A percentile compares a stretch with the other conserved stretches of the same genome.
phyloP scores from a whole-genome alignment of 2,888 invertebrate species.

The Phaonia tiefii region DNA sequence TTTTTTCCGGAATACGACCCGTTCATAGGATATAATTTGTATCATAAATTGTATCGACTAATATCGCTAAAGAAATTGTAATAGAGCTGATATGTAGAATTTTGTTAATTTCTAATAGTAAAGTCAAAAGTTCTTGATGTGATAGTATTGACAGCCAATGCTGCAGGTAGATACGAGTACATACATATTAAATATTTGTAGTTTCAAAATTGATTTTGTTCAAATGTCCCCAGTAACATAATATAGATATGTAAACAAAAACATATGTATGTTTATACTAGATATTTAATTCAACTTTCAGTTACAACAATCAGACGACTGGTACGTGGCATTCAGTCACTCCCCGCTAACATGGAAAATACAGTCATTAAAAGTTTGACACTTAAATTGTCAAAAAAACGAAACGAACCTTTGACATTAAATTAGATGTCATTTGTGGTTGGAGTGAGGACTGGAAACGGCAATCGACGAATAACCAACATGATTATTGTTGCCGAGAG shows the following conservation, averaged over 20 bases:
- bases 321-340: neutral
- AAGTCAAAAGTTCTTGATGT: too few relatives aligned
- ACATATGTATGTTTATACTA: neutral
- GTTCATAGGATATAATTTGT: too few relatives aligned
- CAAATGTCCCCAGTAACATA: neutral
- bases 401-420: constrained; percentile 59
- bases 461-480: constrained; percentile 5
- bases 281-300: too few relatives aligned
- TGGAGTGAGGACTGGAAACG: neutral
- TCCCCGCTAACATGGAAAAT: constrained; percentile 39
- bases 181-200: constrained; percentile 2
- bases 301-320: too few relatives aligned
- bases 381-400: constrained; percentile 62
- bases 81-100: too few relatives aligned
- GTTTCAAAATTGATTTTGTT: neutral
- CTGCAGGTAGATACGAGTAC: too few relatives aligned
- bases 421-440: constrained; percentile 59
- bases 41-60: too few relatives aligned
- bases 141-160: too few relatives aligned
- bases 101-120: too few relatives aligned
- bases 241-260: neutral
- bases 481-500: constrained; percentile 23
- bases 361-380: constrained; percentile 60
- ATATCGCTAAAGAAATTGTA: too few relatives aligned
- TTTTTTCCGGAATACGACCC: too few relatives aligned